Evolutionary conservation across 1,140 invertebrate species (phyloP), one percentile per base, ranked within the genome.

Genomic region (Penaeus indicus): DNA sequence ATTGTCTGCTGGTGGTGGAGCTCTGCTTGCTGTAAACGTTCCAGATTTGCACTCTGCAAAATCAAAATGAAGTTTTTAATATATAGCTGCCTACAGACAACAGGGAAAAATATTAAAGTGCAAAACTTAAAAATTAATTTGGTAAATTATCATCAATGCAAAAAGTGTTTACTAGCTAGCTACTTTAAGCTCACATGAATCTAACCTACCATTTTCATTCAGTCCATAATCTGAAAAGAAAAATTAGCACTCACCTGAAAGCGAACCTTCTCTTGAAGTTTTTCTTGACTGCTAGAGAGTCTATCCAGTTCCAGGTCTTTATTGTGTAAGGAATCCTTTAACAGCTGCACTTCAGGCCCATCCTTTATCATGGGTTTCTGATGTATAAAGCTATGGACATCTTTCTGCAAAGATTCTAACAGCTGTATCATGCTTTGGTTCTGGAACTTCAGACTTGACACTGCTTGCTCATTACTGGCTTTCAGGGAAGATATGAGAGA

Each of bases 361-460:
- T 77, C 72, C 60, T 64, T 78, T n/a, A 67, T 19, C n/a, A 42
- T 84, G n/a, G 75, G 87, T 63, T 27, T 62, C 64, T 75, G 64
- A 22, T 22, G 19, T 21, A 60, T 18, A 54, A 27, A 72, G 32
- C 54, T 83, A 27, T 77, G 86, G 25, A 88, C 62, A 32, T 88
- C 81, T 27, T 78, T 83, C 42, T 88, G 87, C 47, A 88, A 47
- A 11, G 27, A 42, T 61, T 88, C 87, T n/a, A 88, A 38, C 18
- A 83, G 81, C 27, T 84, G 47, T 62, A 88, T 84, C 38, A 88
- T 88, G n/a, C 81, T 84, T 10, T 88, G 69, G n/a, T 82, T 84
- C 60, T 88, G 87, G 18, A 62, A 77, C 22, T 61, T 84, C 7
- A 88, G 21, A 18, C 63, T 84, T 25, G 81, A 63, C 19, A 54